These are phyloP conservation scores for Cladorhizidae sp. DNA, from an alignment of 37 sponge, comb jelly and placozoan genomes.

Conservation along the genomic window DNA sequence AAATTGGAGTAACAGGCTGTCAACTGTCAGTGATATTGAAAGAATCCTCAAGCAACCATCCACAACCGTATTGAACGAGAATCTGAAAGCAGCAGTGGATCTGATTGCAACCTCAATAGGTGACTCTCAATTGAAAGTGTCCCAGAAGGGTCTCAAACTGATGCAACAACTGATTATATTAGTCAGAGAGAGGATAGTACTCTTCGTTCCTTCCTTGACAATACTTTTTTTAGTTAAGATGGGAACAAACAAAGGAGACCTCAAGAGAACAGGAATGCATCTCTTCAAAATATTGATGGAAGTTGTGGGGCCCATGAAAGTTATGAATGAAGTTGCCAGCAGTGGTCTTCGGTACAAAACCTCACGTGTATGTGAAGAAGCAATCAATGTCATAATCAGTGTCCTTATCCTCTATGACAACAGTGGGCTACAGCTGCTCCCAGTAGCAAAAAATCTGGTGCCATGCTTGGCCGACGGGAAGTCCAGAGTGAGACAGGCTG, in stretches of 20 bases:
- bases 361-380: constrained; percentile 76
- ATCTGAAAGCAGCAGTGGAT: constrained; percentile 41
- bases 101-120: constrained; percentile 35
- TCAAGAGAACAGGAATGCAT: constrained; percentile 66
- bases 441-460: constrained; percentile 39
- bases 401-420: constrained; percentile 61
- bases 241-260: constrained; percentile 59
- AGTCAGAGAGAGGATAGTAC: not conserved
- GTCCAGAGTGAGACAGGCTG: constrained; percentile 77
- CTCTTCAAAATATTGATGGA: constrained; percentile 69
- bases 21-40: constrained; percentile 39
- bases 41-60: constrained; percentile 5
- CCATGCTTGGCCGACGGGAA: constrained; percentile 66
- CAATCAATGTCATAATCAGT: constrained; percentile 71
- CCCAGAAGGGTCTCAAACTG: constrained; percentile 66
- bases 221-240: constrained; percentile 36
- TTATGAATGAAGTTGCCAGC: constrained; percentile 48
- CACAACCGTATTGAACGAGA: not conserved
- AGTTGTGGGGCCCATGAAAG: constrained; percentile 21
- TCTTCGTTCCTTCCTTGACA: constrained; percentile 30
- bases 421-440: constrained; percentile 46
- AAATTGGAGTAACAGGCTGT: constrained; percentile 39
- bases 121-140: constrained; percentile 76
- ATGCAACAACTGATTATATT: constrained; percentile 18
- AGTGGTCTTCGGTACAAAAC: constrained; percentile 43